A percentile compares a stretch with the other conserved stretches of the same genome.
These are phyloP conservation scores for Acanthacorydalis orientalis DNA, from an alignment of 2,888 invertebrate genomes.

Conservation along the genomic window DNA sequence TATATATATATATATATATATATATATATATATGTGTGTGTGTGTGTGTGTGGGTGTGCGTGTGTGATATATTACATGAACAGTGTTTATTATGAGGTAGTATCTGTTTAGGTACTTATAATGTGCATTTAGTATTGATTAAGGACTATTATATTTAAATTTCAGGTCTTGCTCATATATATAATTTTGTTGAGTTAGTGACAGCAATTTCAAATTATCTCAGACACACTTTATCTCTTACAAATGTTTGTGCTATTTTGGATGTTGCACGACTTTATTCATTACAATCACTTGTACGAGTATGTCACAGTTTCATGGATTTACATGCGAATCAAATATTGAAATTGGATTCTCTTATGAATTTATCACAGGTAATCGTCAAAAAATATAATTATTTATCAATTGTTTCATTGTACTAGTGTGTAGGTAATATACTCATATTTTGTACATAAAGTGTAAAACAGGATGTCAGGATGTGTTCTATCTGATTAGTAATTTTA, in stretches of 20 bases:
- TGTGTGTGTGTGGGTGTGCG: too few species aligned
- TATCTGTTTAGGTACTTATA: too few species aligned
- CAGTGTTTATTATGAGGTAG: too few species aligned
- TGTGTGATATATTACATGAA: too few species aligned
- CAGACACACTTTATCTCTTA: constrained; percentile 66
- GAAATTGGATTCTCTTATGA: constrained; percentile 65
- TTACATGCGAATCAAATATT: constrained; percentile 74
- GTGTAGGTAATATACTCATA: too few species aligned
- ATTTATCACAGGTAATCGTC: constrained; percentile 57
- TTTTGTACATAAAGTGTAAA: too few species aligned
- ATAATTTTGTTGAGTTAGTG: constrained; percentile 86
- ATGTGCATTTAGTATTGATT: constrained; percentile 25
- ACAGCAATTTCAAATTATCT: constrained; percentile 84
- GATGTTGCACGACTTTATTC: constrained; percentile 74
- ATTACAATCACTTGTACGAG: constrained; percentile 46
- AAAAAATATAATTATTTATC: neutral
- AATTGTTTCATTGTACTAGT: too few species aligned
- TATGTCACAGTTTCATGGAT: constrained; percentile 84
- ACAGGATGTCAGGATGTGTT: too few species aligned
- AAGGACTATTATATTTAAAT: constrained; percentile 27
- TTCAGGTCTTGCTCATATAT: constrained; percentile 79
- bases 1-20: too few species aligned
- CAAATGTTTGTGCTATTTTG: constrained; percentile 88
- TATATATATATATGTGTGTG: too few species aligned
- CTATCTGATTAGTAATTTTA: too few species aligned